A percentile compares a stretch with the other conserved stretches of the same genome.
These are phyloP conservation scores for Rhagium mordax DNA, from an alignment of 2,888 invertebrate genomes.

Conservation along the genomic window DNA sequence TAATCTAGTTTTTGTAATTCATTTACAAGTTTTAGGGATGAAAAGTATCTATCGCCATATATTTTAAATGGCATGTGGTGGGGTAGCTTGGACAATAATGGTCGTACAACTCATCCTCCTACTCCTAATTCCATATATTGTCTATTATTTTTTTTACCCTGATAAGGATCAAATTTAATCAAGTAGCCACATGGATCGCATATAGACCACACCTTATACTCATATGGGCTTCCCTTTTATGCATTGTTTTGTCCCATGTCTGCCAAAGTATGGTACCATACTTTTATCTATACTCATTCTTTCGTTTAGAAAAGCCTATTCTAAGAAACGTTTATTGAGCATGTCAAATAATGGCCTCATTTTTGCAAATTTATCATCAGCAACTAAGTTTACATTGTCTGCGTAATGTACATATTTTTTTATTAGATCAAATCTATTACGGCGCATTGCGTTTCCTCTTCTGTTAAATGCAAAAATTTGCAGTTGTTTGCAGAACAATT, in stretches of 20 bases:
- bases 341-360: constrained; percentile 33
- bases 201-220: constrained; percentile 42
- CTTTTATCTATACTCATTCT: constrained; percentile 39
- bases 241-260: constrained; percentile 37
- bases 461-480: no score
- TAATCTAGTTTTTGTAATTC: no score
- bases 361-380: constrained; percentile 42
- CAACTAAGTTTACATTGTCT: constrained; percentile 32
- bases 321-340: constrained; percentile 38
- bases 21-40: no score
- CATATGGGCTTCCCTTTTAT: constrained; percentile 41
- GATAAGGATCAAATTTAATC: constrained; percentile 40
- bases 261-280: constrained; percentile 44
- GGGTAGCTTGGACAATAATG: not conserved
- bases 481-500: no score
- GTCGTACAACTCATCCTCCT: not conserved
- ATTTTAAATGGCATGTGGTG: no score
- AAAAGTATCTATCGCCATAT: no score
- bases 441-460: constrained; percentile 23
- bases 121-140: constrained; percentile 40
- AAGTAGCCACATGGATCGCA: constrained; percentile 32
- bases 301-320: constrained; percentile 27
- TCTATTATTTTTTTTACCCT: constrained; percentile 34
- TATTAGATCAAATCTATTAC: constrained; percentile 39
- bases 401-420: constrained; percentile 35